Evolutionary conservation across 2,888 invertebrate species (phyloP).

Genomic region (Eupithecia exiguata): DNA sequence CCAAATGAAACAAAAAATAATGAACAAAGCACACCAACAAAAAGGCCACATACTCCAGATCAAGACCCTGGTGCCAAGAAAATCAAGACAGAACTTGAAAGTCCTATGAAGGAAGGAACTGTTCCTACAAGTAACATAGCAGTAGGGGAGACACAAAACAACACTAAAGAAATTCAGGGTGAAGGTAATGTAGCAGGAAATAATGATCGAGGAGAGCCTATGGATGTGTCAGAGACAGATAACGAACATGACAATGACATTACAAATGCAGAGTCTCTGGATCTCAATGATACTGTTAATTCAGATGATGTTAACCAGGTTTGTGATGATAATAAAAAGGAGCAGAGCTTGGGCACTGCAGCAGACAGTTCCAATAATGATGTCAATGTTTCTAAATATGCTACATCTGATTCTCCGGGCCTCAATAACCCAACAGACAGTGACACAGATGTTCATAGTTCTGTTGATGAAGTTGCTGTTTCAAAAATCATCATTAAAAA

Average conservation of each 20-base stretch:
- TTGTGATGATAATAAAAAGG: not conserved
- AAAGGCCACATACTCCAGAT: slow-evolving; percentile 53
- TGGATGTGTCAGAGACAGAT: not conserved
- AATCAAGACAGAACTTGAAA: slow-evolving; percentile 48
- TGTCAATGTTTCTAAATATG: not conserved
- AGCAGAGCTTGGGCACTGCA: not conserved
- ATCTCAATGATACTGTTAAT: slow-evolving; percentile 1
- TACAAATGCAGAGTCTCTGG: slow-evolving; percentile 3
- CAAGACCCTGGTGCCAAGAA: slow-evolving; percentile 34
- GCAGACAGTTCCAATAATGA: not conserved
- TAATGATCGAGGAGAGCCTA: not conserved
- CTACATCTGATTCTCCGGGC: not conserved
- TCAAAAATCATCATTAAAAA: not conserved
- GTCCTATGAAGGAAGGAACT: not conserved
- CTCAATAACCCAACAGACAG: slow-evolving; percentile 4
- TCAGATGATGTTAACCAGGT: not conserved
- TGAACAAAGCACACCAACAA: slow-evolving; percentile 42
- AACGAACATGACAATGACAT: not conserved
- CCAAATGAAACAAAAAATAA: slow-evolving; percentile 1
- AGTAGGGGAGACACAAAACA: not conserved
- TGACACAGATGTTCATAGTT: slow-evolving; percentile 5
- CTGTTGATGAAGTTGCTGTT: not conserved
- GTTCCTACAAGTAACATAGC: not conserved
- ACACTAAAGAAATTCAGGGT: not conserved
- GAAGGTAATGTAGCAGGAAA: not conserved